Evolutionary conservation across 1,140 invertebrate genomes (phyloP).

Genomic region (Euwallacea similis): DNA sequence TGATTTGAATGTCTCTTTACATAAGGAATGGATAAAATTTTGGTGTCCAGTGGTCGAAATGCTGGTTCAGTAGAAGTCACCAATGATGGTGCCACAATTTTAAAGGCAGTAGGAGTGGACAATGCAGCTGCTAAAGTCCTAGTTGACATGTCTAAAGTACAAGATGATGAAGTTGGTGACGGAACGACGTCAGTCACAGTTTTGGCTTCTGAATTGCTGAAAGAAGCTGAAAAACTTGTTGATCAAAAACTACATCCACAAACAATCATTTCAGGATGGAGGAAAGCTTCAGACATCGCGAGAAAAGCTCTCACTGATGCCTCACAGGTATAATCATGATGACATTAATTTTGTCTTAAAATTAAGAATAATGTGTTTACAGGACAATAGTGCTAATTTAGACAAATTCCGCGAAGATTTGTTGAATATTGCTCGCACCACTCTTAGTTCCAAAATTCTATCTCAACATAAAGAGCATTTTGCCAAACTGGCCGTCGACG

Average conservation of each 20-base stretch:
- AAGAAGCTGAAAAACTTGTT: constrained; percentile 93
- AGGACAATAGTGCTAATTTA: constrained; percentile 80
- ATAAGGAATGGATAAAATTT: constrained; percentile 97
- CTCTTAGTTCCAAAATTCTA: constrained; percentile 97
- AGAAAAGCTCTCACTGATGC: constrained; percentile 76
- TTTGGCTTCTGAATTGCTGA: constrained; percentile 90
- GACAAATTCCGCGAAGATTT: constrained; percentile 86
- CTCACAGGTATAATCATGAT: constrained; percentile 54
- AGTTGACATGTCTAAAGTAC: constrained; percentile 97
- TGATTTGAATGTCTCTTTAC: neutral
- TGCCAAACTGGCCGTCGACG: constrained; percentile 92
- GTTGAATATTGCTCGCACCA: constrained; percentile 96
- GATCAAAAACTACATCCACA: constrained; percentile 97
- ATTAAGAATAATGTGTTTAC: constrained; percentile 33
- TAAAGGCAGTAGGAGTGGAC: constrained; percentile 95
- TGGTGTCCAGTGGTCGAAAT: constrained; percentile 82
- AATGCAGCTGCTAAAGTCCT: constrained; percentile 99
- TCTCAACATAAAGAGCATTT: constrained; percentile 98
- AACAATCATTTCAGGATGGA: constrained; percentile 95
- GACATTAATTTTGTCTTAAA: neutral
- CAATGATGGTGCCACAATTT: constrained; percentile 98
- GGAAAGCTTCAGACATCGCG: constrained; percentile 82
- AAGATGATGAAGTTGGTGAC: constrained; percentile 99
- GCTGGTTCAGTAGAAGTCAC: constrained; percentile 92
- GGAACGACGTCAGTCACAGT: constrained; percentile 99